Conservation (phyloP, 2,797 vertebrate species). For the Darevskia mixta region DNA sequence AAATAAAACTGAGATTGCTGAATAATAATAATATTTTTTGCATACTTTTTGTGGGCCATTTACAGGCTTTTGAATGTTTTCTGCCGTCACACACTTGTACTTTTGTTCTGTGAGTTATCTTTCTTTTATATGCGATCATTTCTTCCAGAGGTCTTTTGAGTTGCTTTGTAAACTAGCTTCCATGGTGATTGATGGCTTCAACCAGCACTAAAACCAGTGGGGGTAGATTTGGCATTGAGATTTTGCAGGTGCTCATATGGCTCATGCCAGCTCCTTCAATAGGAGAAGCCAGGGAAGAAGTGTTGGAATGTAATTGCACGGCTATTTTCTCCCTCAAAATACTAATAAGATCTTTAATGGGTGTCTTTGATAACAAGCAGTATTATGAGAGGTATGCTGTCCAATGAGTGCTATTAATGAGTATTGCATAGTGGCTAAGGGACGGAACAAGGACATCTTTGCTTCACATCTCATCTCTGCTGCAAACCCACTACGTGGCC, state of each 20-base stretch:
- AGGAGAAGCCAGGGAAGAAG: constrained; percentile 9
- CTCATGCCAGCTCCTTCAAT: not conserved
- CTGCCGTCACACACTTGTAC: not conserved
- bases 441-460: not conserved
- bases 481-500: not conserved
- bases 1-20: not conserved
- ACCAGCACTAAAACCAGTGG: constrained; percentile 22
- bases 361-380: not conserved
- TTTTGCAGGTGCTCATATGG: not conserved
- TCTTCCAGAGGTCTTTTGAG: constrained; percentile 3
- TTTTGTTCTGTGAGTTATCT: not conserved
- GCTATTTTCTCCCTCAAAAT: not conserved
- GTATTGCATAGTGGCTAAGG: not conserved
- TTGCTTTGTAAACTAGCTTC: not conserved
- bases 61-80: not conserved
- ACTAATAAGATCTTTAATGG: not conserved
- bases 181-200: fast-evolving
- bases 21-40: not conserved
- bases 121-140: not conserved
- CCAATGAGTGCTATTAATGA: not conserved
- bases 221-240: not conserved
- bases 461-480: not conserved
- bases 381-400: not conserved
- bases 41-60: fast-evolving
- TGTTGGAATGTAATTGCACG: not conserved